A percentile compares a stretch with the other conserved stretches of the same genome.
phyloP scores from a whole-genome alignment of 2,797 vertebrate species.

The Odontamblyopus rebecca region DNA sequence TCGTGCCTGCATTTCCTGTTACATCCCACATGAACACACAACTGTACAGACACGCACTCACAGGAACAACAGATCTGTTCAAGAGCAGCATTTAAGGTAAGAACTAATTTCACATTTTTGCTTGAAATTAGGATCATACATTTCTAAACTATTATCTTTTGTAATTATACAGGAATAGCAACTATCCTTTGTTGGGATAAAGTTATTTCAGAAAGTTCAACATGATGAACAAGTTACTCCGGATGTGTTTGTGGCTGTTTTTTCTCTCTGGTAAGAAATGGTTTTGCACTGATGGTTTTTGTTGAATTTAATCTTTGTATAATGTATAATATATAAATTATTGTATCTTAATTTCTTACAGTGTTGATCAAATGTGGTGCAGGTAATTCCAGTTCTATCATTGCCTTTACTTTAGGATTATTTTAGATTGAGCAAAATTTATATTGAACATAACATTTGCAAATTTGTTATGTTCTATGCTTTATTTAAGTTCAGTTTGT shows the following conservation, averaged over 20 bases:
- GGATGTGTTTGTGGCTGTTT: neutral
- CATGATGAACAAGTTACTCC: neutral
- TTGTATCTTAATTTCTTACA: neutral
- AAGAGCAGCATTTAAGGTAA: constrained; percentile 24
- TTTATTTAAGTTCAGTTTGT: neutral
- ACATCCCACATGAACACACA: constrained; percentile 12
- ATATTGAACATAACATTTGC: neutral
- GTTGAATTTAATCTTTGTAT: neutral
- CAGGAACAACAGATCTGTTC: constrained; percentile 9
- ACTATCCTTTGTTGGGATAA: too few species aligned
- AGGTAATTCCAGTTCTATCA: neutral
- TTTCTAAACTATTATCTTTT: neutral
- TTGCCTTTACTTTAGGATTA: neutral
- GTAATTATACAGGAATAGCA: too few species aligned
- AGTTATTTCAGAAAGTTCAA: too few species aligned
- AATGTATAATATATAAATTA: neutral
- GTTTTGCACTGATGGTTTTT: too few species aligned
- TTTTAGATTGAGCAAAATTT: neutral
- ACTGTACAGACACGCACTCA: constrained; percentile 13
- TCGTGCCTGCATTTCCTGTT: constrained; percentile 47
- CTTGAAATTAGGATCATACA: neutral
- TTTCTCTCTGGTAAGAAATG: neutral
- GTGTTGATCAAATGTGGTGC: neutral
- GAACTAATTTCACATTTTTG: neutral
- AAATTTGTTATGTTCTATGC: neutral